Evolutionary conservation across 2,113 vertebrate genomes (phyloP).

Genomic region (Puma concolor): DNA sequence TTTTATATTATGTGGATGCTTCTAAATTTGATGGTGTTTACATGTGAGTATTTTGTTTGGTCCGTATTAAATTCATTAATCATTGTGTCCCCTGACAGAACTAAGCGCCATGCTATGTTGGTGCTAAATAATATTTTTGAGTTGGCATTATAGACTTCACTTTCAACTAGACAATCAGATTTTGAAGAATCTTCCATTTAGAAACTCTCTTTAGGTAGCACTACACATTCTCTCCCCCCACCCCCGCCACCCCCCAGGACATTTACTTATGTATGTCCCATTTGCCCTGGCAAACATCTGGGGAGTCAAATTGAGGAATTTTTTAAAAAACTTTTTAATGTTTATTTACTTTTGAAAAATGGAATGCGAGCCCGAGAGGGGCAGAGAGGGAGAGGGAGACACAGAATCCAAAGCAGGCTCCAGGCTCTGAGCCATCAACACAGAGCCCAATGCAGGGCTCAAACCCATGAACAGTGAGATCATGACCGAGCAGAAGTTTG

Average conservation of each 20-base stretch:
- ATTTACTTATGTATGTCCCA: background rate
- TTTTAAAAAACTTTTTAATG: no score
- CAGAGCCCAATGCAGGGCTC: no score
- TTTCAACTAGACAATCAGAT: background rate
- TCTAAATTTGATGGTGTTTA: background rate
- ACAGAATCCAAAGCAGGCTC: no score
- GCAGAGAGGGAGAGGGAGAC: no score
- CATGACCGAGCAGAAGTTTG: no score
- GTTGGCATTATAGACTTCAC: background rate
- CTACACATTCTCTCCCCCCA: background rate
- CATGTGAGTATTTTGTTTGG: background rate
- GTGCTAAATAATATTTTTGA: background rate
- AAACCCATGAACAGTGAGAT: no score
- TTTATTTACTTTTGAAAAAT: no score
- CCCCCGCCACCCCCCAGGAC: background rate
- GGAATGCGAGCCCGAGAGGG: no score
- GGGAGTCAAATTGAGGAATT: background rate
- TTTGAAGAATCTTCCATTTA: background rate
- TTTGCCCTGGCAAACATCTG: background rate
- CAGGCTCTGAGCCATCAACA: no score
- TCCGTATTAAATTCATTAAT: background rate
- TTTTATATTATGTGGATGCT: background rate
- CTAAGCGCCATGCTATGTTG: background rate
- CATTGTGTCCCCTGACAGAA: background rate
- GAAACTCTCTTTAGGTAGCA: background rate